Base-by-base conservation (phyloP, 1,140 invertebrate genomes). In the Drosophila ambigua region DNA sequence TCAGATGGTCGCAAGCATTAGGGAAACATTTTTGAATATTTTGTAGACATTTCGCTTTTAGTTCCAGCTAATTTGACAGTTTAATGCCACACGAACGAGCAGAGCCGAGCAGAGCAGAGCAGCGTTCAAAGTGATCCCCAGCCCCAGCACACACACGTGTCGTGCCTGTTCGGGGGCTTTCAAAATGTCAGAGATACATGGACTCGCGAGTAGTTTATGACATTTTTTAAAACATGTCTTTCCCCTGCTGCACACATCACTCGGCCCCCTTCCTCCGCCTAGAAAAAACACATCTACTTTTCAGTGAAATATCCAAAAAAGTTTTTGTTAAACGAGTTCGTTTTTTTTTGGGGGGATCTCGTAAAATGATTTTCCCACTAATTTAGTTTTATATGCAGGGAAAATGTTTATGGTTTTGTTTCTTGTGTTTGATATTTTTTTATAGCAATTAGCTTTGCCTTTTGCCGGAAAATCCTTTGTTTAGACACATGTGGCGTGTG, bases 11-110 rank as follows among this genome's bases (percentile, higher is more conserved):
- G 23, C 58, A 16, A 39, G 54, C 63, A 75, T 66, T 76, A 68
- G 73, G 44, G 23, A 11, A 45, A 53, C 15, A 49, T 61, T 51
- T 83, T 58, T 20, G 64, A 63, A 77, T 67, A 79, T 79, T 79
- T 64, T 39, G 59, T 51, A 66, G 75, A 24, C 63, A 64, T 77
- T 65, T 85, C 49, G 67, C 71, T 82, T 63, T 77, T 77, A 49
- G 73, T 66, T 79, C 72, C 58, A 72, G 75, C 83, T 85, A 85
- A 85, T 85, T 85, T 85, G 82, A 85, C 82, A 85, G 83, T 83
- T 83, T 83, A 77, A 82, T 82, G 79, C 74, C 74, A 73, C 78
- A 79, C 44, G 44, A 57, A 72, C 67, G 35, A 5, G 35, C 31
- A 11, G 31, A 4, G 9, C 35, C 13, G 16, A 16, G 20, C 20